These are phyloP conservation scores for Stictonetta naevosa DNA, from an alignment of 2,113 vertebrate genomes.

Conservation along the genomic window DNA sequence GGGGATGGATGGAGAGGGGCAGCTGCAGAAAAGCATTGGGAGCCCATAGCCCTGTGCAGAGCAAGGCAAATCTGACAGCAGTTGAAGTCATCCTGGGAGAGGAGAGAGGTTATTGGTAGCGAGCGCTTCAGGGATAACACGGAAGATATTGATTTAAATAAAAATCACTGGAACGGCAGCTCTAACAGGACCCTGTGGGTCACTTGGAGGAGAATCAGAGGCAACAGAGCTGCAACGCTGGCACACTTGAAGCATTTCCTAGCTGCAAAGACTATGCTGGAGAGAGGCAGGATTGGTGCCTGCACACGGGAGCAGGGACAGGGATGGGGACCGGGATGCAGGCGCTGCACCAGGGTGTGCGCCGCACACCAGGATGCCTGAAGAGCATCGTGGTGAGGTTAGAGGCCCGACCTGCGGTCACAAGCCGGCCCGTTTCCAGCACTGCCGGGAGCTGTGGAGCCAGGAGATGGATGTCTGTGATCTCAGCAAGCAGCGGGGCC, in stretches of 20 bases:
- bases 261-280: neutral
- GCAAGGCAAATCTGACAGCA: neutral
- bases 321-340: neutral
- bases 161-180: constrained; percentile 1
- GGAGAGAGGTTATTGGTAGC: neutral
- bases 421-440: fast-evolving
- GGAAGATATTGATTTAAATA: constrained; percentile 29
- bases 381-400: neutral
- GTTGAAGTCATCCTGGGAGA: neutral
- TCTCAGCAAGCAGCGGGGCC: neutral
- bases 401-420: fast-evolving
- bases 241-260: neutral
- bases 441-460: neutral
- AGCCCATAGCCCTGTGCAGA: neutral
- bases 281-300: neutral
- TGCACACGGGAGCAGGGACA: fast-evolving
- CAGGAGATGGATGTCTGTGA: neutral
- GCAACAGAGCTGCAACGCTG: neutral
- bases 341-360: neutral
- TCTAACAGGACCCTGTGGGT: constrained; percentile 21
- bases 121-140: neutral
- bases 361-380: fast-evolving
- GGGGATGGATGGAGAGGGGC: neutral
- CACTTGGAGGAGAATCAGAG: constrained; percentile 6
- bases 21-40: neutral